phyloP scores from a whole-genome alignment of 2,888 invertebrate species.

The Drepana falcataria region DNA sequence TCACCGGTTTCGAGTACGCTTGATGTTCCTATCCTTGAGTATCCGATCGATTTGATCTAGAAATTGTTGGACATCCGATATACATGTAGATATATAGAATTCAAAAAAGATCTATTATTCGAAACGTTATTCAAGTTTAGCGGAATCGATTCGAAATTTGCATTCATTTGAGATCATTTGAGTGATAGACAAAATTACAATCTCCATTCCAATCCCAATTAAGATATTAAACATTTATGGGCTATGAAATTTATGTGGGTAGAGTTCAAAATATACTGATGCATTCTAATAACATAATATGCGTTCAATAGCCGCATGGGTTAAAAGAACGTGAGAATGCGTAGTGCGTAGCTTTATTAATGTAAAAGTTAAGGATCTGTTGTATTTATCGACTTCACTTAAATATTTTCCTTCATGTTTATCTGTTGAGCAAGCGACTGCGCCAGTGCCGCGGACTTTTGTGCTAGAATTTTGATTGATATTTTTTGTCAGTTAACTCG shows the following conservation, averaged over 20 bases:
- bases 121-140: neutral
- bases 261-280: neutral
- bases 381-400: constrained; percentile 8
- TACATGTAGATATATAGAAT: neutral
- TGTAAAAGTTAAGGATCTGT: neutral
- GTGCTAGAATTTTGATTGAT: constrained; percentile 79
- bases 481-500: constrained; percentile 76
- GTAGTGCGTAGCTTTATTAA: neutral
- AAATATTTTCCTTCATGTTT: constrained; percentile 46
- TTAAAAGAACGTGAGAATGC: too few species aligned
- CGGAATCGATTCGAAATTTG: neutral
- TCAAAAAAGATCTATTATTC: neutral
- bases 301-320: too few species aligned
- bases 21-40: too few species aligned
- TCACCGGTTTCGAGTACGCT: too few species aligned
- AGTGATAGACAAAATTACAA: neutral
- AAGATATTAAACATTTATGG: neutral
- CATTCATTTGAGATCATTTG: neutral
- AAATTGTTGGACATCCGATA: too few species aligned
- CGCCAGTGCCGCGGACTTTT: constrained; percentile 68
- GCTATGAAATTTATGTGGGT: neutral
- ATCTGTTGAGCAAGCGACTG: constrained; percentile 57
- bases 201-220: neutral
- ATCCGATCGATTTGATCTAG: too few species aligned
- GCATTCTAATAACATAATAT: neutral